A percentile compares a stretch with the other conserved stretches of the same genome.
Conservation (phyloP, 2,888 invertebrate species). For the Caenorhabditis zanzibari region DNA sequence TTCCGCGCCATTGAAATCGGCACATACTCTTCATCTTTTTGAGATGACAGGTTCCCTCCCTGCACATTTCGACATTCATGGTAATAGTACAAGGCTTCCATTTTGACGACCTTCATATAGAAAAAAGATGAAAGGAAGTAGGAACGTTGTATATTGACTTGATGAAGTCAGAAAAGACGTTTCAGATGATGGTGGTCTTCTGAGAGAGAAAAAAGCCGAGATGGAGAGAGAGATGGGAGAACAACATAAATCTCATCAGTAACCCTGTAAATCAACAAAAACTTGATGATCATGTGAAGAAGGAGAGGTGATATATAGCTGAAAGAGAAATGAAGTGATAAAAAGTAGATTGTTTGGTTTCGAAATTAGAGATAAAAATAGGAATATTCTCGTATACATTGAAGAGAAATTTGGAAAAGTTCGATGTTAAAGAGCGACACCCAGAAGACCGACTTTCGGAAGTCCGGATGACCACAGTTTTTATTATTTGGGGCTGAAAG, state of each 20-base stretch:
- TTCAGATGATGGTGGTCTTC: slow-evolving; percentile 48
- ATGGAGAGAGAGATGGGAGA: slow-evolving; percentile 1
- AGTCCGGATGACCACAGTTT: no score
- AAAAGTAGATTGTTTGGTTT: slow-evolving; percentile 26
- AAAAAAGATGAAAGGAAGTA: slow-evolving; percentile 12
- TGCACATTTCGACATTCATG: slow-evolving; percentile 59
- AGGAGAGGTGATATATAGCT: slow-evolving; percentile 26
- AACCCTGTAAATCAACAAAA: slow-evolving; percentile 63
- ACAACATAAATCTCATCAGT: slow-evolving; percentile 45
- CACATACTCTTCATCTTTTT: slow-evolving; percentile 36
- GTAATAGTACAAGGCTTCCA: slow-evolving; percentile 21
- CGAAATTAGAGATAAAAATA: neutral
- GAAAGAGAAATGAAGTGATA: slow-evolving; percentile 1
- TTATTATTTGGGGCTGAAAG: no score
- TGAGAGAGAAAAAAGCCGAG: slow-evolving; percentile 2
- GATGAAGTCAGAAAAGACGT: slow-evolving; percentile 16
- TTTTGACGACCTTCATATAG: slow-evolving; percentile 50
- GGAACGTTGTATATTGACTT: slow-evolving; percentile 8
- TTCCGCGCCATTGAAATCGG: slow-evolving; percentile 58
- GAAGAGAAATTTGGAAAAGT: no score
- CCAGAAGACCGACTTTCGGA: no score
- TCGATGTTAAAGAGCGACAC: no score
- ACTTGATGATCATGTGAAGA: slow-evolving; percentile 63
- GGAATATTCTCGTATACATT: no score
- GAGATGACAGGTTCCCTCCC: slow-evolving; percentile 53